Percentiles rank a stretch among this genome's conserved stretches.
These are phyloP conservation scores for Trichomalopsis sarcophagae DNA, from an alignment of 1,140 invertebrate genomes.

Conservation along the genomic window DNA sequence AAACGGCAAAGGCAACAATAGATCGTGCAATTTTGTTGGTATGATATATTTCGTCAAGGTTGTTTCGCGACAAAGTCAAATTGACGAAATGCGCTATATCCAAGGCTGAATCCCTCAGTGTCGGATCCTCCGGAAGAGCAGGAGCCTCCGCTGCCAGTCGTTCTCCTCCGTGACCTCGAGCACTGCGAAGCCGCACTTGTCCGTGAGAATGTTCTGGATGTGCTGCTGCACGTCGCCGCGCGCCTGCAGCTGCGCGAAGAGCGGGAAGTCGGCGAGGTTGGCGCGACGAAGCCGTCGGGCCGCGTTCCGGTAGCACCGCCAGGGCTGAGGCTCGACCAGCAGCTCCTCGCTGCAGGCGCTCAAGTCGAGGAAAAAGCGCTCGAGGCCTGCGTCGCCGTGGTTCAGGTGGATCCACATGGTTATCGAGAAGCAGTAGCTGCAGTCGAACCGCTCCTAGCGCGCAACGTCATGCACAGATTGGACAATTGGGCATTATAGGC, in stretches of 20 bases:
- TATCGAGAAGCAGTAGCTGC: slow-evolving; percentile 86
- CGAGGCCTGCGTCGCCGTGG: slow-evolving; percentile 83
- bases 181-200: slow-evolving; percentile 74
- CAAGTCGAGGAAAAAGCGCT: slow-evolving; percentile 77
- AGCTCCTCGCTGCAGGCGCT: slow-evolving; percentile 76
- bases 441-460: slow-evolving; percentile 76
- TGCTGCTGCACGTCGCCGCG: slow-evolving; percentile 77
- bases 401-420: slow-evolving; percentile 94
- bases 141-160: slow-evolving; percentile 81
- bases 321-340: slow-evolving; percentile 87
- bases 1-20: too few species aligned
- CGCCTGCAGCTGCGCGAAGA: slow-evolving; percentile 77
- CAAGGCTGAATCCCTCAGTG: background rate
- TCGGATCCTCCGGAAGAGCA: slow-evolving; percentile 71
- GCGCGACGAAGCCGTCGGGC: slow-evolving; percentile 81
- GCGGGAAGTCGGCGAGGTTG: slow-evolving; percentile 77
- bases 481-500: too few species aligned
- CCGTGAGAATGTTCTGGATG: slow-evolving; percentile 78
- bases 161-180: slow-evolving; percentile 77
- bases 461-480: too few species aligned
- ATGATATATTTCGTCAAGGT: too few species aligned
- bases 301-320: slow-evolving; percentile 87
- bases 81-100: too few species aligned
- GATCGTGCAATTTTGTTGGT: too few species aligned
- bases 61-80: too few species aligned